Percentiles rank a stretch among this genome's conserved stretches.
These are phyloP conservation scores for Cephalopachus bancanus DNA, from an alignment of 2,797 vertebrate species.

Conservation along the genomic window DNA sequence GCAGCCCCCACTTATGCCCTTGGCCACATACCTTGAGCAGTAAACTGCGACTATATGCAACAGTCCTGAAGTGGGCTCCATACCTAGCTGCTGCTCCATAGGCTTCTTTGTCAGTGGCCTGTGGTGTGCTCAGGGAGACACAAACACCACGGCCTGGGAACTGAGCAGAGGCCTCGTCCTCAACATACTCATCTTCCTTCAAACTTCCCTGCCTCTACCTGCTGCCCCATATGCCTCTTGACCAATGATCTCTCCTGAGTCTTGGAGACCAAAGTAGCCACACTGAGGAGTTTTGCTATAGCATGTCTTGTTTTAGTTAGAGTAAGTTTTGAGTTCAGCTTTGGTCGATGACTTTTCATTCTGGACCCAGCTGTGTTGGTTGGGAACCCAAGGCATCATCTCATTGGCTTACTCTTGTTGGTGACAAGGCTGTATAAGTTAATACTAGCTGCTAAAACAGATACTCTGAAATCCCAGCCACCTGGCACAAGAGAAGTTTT, in stretches of 20 bases:
- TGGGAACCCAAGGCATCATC: not conserved
- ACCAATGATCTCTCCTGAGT: not conserved
- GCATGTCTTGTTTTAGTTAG: not conserved
- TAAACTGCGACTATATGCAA: not conserved
- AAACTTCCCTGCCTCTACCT: no score
- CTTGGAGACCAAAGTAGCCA: not conserved
- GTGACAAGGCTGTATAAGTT: not conserved
- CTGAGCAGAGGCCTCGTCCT: not conserved
- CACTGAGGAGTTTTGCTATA: not conserved
- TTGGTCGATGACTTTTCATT: not conserved
- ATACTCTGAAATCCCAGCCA: not conserved
- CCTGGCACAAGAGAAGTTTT: not conserved
- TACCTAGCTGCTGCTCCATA: no score
- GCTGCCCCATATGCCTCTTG: not conserved
- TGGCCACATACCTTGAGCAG: accelerated
- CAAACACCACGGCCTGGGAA: not conserved
- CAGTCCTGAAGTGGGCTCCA: not conserved
- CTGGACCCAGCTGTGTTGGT: not conserved
- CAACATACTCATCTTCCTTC: not conserved
- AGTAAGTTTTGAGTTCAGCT: slow-evolving; percentile 1
- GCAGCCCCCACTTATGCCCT: no score
- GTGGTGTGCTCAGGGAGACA: not conserved
- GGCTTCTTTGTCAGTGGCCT: accelerated
- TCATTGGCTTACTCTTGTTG: not conserved
- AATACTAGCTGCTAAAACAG: not conserved